Percentiles rank a stretch among this genome's conserved stretches.
Conservation (phyloP, 1,140 invertebrate species). For the Whitmania pigra region DNA sequence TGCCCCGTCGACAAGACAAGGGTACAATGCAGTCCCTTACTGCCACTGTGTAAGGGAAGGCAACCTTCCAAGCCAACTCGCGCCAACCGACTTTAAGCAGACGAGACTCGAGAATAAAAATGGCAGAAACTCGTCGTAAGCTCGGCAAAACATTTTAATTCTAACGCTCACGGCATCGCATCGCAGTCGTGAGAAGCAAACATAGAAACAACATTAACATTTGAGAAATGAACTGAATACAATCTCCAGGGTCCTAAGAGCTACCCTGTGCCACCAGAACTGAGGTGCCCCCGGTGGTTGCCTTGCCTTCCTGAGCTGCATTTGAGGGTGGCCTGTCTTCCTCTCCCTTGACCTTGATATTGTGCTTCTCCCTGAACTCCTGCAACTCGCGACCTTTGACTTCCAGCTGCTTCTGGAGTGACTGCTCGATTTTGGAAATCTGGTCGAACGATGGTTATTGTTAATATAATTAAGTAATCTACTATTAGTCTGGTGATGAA, state of each 20-base stretch:
- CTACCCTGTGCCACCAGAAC: too few species aligned
- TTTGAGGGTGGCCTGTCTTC: slow-evolving; percentile 29
- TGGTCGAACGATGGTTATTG: background rate
- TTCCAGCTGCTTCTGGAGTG: slow-evolving; percentile 63
- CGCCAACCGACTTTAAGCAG: too few species aligned
- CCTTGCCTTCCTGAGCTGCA: background rate
- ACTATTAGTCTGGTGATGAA: too few species aligned
- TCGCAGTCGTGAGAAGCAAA: background rate
- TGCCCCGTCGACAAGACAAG: too few species aligned
- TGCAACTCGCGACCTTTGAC: slow-evolving; percentile 82
- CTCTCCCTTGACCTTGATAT: slow-evolving; percentile 53
- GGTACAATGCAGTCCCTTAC: too few species aligned
- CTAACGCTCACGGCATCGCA: too few species aligned
- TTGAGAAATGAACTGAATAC: background rate
- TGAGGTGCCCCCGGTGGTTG: background rate
- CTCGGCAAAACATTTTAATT: too few species aligned
- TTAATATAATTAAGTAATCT: too few species aligned
- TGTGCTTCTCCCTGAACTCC: slow-evolving; percentile 78
- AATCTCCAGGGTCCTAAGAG: background rate
- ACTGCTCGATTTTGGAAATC: slow-evolving; percentile 54
- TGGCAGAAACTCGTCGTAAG: too few species aligned
- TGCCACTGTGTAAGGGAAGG: too few species aligned
- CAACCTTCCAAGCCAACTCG: too few species aligned
- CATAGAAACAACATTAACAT: background rate
- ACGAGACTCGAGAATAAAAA: too few species aligned